Evolutionary conservation across 2,888 invertebrate genomes (phyloP), one percentile per base, ranked within the genome.

Genomic region (Mactromeris polynyma): DNA sequence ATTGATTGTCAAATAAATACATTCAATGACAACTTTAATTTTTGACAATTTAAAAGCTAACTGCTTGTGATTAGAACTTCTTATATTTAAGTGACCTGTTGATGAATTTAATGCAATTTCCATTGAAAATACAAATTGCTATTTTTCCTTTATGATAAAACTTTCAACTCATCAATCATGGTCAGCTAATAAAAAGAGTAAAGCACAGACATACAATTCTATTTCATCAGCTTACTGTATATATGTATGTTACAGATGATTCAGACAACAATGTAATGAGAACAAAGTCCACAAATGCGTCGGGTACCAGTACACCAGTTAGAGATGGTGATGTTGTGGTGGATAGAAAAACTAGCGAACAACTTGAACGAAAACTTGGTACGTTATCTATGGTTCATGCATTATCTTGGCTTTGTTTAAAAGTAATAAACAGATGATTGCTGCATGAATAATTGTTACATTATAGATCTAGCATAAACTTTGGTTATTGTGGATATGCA

Each of bases 351-450:
- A 69, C 58, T 82, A 89, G 87, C 19, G 91, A 91, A 80, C 58
- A 79, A 11, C 51, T 89, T 17, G 89, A 87, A 83, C 85, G 85
- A 38, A 91, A 87, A 89, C 82, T 91, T 36, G 91, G 91, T 91
- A 80, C 21, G 54, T 73, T n/a, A 26, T 58, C 21, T n/a, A n/a
- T n/a, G n/a, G 7, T 58, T 19, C 58, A 46, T 46, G 46, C 46
- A 46, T 14, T 51, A 51, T 51, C 51, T 51, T 51, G 51, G 11
- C 51, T 19, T 51, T 51, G 51, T 51, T 19, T 17, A 51, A 51
- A 51, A 14, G 19, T 51, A 6, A 51, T 51, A 19, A 17, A 6
- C 51, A 51, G 51, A 9, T 2, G 17, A 51, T 51, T 6, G 51
- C 11, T 51, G 14, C 4, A 51, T 51, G 51, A 51, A 1, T 51